These are phyloP conservation scores for Stichopus horrens DNA, from an alignment of 53 echinoderm and acorn worm species.

Conservation along the genomic window DNA sequence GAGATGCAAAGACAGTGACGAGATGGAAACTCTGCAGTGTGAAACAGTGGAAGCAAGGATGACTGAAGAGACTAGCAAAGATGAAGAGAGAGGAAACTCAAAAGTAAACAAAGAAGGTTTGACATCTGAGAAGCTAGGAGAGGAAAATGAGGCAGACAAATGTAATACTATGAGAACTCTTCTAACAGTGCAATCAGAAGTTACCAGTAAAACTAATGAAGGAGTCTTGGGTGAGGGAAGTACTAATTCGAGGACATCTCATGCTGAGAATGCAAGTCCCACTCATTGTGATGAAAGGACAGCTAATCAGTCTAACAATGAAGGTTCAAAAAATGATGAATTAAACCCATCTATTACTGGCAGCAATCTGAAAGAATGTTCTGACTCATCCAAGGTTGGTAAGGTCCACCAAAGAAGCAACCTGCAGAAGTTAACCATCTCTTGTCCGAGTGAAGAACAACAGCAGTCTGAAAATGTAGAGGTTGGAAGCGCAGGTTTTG, in stretches of 20 bases:
- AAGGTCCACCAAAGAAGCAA: background rate
- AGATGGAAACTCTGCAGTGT: background rate
- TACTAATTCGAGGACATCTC: background rate
- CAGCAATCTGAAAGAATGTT: background rate
- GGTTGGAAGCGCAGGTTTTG: background rate
- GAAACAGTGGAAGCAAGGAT: background rate
- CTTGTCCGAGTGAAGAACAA: background rate
- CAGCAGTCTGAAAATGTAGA: background rate
- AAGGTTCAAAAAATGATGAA: background rate
- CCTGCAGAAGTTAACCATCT: background rate
- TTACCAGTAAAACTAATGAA: too few species aligned
- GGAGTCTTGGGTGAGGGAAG: background rate
- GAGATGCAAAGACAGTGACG: background rate
- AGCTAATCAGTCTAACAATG: background rate
- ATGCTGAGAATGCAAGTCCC: background rate
- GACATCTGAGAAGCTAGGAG: too few species aligned
- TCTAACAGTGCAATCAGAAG: too few species aligned
- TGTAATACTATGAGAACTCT: too few species aligned
- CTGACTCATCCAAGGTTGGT: background rate
- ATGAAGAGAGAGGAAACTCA: conserved; percentile 13
- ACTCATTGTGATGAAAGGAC: background rate
- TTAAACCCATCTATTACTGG: background rate
- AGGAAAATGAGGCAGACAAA: too few species aligned
- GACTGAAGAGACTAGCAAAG: background rate
- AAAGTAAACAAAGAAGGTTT: background rate